Conservation (phyloP, 2,113 vertebrate species). For the Vombatus ursinus region DNA sequence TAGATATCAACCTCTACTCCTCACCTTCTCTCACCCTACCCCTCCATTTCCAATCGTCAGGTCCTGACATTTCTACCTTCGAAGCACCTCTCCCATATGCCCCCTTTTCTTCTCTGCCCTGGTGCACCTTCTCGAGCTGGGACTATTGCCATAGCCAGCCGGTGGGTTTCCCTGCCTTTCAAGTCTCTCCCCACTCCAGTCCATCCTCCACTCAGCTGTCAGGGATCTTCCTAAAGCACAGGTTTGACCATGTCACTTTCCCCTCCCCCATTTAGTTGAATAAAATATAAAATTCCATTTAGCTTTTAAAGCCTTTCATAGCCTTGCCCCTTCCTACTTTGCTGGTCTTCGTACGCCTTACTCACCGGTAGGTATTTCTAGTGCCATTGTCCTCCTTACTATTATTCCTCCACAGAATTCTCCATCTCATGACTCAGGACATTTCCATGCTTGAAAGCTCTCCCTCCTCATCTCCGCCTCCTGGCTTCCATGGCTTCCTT, state of each 20-base stretch:
- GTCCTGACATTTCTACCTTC: background rate
- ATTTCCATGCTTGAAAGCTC: background rate
- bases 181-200: too few species aligned
- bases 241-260: background rate
- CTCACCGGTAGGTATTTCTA: background rate
- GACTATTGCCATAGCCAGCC: background rate
- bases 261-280: background rate
- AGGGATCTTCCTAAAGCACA: background rate
- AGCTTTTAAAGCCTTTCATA: too few species aligned
- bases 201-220: background rate
- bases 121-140: background rate
- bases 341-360: background rate
- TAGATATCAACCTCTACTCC: background rate
- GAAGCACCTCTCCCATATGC: background rate
- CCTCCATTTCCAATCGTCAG: background rate
- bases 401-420: too few species aligned
- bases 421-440: background rate
- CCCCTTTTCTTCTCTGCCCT: too few species aligned
- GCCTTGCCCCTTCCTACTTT: background rate
- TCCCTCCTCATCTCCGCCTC: background rate
- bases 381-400: background rate
- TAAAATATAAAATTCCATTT: too few species aligned
- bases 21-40: too few species aligned
- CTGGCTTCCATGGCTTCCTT: too few species aligned
- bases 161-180: background rate